Base-by-base conservation (phyloP, 2,888 invertebrate species). In the Cryptocheilus praepositus region DNA sequence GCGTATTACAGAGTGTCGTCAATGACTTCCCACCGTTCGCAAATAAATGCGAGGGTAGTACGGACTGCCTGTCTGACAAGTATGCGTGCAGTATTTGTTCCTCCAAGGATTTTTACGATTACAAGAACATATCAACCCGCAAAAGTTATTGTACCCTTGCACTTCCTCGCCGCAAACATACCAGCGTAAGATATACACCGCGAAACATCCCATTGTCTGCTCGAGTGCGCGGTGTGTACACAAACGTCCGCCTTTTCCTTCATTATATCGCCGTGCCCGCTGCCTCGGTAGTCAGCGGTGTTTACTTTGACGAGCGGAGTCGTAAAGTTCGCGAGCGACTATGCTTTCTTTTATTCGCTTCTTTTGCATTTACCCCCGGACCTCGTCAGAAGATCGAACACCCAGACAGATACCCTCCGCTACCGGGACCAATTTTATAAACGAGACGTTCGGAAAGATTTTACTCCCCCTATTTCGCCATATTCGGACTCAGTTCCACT, bases 221-320 rank as follows among this genome's bases (percentile, higher is more conserved):
- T 22, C 55, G 21, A 52, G 49, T 51, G 44, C 51, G 13, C 51
- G 56, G 52, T 55, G 52, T 55, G 46, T n/a, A 64, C 63, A 51
- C 61, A 65, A 52, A 61, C 62, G 70, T 64, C 63, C 59, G 44
- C 67, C 63, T 70, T 68, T 74, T 67, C 69, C 67, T 54, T 67
- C 63, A 36, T 70, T 73, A 69, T 61, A 56, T 36, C 46, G 54
- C 63, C 60, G 54, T 51, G 51, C 36, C 22, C 46, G 3, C 5
- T 22, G 56, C 13, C 66, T 53, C 58, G 61, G 72, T 68, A 64
- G 67, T 68, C 62, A 54, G 59, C 52, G 60, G 19, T 77, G 82
- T 82, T 82, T 81, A 81, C 81, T 78, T 81, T 82, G 81, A 78
- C 77, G 77, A 81, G 81, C 75, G 53, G 49, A 55, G 75, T 80